These are phyloP conservation scores for Ctenicera cuprea DNA, from an alignment of 2,888 invertebrate species.

Conservation along the genomic window DNA sequence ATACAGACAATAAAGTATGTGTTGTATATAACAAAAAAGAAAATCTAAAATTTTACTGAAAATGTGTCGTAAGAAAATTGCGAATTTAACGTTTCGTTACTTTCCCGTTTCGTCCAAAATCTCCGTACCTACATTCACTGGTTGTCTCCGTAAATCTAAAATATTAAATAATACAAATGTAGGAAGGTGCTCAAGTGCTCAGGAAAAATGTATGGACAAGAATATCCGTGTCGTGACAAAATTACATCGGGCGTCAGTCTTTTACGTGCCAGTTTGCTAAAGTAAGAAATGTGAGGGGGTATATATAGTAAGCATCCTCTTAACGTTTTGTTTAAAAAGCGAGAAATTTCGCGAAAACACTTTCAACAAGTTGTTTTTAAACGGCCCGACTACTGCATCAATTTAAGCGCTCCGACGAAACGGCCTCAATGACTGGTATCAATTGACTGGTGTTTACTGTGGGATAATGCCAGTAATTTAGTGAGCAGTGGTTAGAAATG, in stretches of 20 bases:
- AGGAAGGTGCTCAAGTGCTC: neutral
- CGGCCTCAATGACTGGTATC: conserved; percentile 58
- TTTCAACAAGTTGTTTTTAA: conserved; percentile 53
- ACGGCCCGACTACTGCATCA: conserved; percentile 42
- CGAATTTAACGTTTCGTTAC: no score
- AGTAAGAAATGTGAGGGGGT: conserved; percentile 5
- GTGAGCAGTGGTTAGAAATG: conserved; percentile 65
- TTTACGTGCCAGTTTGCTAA: neutral
- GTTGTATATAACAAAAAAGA: no score
- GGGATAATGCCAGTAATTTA: conserved; percentile 66
- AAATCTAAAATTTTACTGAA: no score
- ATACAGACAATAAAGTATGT: no score
- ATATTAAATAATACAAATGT: neutral
- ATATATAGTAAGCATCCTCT: neutral
- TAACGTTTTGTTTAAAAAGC: conserved; percentile 8
- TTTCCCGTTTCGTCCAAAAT: no score
- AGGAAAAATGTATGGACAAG: conserved; percentile 8
- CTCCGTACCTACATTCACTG: no score
- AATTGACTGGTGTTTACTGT: conserved; percentile 71
- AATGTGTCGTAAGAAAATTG: no score
- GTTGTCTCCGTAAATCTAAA: no score
- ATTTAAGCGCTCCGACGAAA: conserved; percentile 49
- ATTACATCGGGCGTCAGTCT: conserved; percentile 19
- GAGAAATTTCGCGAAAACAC: neutral
- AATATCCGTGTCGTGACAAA: conserved; percentile 15